phyloP scores from a whole-genome alignment of 2,888 invertebrate genomes.

The Drosophila flavopinicola region DNA sequence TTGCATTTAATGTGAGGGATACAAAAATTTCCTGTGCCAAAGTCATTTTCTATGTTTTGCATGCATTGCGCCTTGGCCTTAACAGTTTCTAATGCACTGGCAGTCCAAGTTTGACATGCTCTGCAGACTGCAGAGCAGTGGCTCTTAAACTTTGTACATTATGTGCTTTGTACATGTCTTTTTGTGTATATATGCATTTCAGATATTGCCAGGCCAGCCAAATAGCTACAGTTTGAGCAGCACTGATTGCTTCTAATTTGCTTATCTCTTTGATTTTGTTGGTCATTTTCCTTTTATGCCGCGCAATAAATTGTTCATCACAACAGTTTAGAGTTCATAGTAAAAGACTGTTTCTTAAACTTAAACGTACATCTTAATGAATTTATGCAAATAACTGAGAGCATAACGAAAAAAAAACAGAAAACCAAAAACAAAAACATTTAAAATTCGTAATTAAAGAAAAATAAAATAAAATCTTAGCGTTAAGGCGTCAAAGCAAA shows the following conservation, averaged over 20 bases:
- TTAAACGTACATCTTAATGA: slow-evolving; percentile 55
- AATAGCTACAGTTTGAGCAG: slow-evolving; percentile 56
- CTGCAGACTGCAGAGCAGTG: slow-evolving; percentile 25
- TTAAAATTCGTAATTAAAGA: slow-evolving; percentile 25
- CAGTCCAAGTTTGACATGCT: slow-evolving; percentile 26
- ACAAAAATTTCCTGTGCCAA: slow-evolving; percentile 42
- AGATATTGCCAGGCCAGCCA: slow-evolving; percentile 74
- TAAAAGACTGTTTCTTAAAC: slow-evolving; percentile 78
- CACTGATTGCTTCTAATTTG: slow-evolving; percentile 32
- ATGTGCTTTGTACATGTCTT: slow-evolving; percentile 32
- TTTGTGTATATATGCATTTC: slow-evolving; percentile 53
- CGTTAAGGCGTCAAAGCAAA: slow-evolving; percentile 49
- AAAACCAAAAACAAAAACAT: neutral
- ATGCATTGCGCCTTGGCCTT: slow-evolving; percentile 43
- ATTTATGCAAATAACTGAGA: slow-evolving; percentile 31
- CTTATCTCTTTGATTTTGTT: neutral
- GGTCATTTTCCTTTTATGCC: slow-evolving; percentile 10
- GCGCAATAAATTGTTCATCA: slow-evolving; percentile 24
- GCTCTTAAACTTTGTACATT: slow-evolving; percentile 13
- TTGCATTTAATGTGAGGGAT: slow-evolving; percentile 31
- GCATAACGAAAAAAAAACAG: slow-evolving; percentile 12
- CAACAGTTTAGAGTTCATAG: slow-evolving; percentile 77
- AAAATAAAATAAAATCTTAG: slow-evolving; percentile 39
- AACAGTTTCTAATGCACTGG: slow-evolving; percentile 24
- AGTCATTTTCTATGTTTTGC: slow-evolving; percentile 50